phyloP scores from a whole-genome alignment of 2,797 vertebrate genomes.

The Malacoraja senta region DNA sequence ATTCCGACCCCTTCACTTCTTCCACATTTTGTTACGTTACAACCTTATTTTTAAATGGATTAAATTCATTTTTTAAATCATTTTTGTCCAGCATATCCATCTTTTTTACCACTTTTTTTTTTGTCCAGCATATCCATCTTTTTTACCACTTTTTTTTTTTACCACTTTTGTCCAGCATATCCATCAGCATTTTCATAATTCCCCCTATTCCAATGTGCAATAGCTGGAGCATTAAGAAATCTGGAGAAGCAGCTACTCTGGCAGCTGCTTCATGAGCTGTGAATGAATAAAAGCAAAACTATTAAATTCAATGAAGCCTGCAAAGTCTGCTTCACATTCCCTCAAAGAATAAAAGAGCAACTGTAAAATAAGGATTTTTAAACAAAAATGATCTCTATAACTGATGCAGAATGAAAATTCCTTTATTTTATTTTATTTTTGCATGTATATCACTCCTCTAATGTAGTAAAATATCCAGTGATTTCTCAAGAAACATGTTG shows the following conservation, averaged over 20 bases:
- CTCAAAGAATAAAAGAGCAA: neutral
- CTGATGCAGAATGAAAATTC: neutral
- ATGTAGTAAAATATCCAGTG: no score
- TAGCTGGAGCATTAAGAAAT: neutral
- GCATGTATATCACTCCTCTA: neutral
- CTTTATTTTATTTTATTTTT: neutral
- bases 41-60: no score
- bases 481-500: no score
- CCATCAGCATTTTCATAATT: neutral
- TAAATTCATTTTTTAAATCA: no score
- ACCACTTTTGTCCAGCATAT: neutral
- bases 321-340: neutral
- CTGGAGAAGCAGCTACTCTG: neutral
- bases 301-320: neutral
- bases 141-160: no score
- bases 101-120: no score
- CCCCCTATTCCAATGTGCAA: neutral
- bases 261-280: neutral
- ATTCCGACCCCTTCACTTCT: no score
- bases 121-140: no score
- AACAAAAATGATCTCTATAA: neutral
- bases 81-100: no score
- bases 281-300: neutral
- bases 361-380: neutral
- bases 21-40: no score